These are phyloP conservation scores for Tetranychus truncatus DNA, from an alignment of 2,888 invertebrate species.

Conservation along the genomic window DNA sequence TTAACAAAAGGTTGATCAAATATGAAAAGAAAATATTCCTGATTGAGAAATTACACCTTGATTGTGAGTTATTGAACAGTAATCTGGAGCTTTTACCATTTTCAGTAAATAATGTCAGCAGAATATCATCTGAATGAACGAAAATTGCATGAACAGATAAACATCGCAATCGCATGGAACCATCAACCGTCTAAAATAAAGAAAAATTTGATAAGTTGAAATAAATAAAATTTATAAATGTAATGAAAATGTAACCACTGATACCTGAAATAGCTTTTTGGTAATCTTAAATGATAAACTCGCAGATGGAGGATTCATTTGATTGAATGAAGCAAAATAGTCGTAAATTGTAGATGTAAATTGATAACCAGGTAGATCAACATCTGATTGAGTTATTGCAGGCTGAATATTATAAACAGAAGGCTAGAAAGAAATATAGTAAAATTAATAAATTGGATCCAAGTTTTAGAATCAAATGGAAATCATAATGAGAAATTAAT, in stretches of 20 bases:
- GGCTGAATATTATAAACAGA: not conserved
- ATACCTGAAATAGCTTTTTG: slow-evolving; percentile 5
- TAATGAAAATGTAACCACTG: not conserved
- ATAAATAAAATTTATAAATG: not conserved
- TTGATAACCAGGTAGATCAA: not conserved
- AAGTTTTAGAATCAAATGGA: no score
- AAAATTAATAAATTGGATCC: not conserved
- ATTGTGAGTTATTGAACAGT: not conserved
- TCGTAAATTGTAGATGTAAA: slow-evolving; percentile 4
- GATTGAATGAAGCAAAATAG: not conserved
- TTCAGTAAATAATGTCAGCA: slow-evolving; percentile 8
- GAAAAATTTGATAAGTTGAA: not conserved
- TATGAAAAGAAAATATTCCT: not conserved
- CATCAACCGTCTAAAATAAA: slow-evolving; percentile 14
- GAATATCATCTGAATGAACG: slow-evolving; percentile 10
- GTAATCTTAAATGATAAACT: not conserved
- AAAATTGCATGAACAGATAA: slow-evolving; percentile 13
- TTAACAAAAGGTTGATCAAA: not conserved
- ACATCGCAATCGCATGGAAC: slow-evolving; percentile 14
- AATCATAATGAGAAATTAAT: no score
- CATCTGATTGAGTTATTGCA: not conserved
- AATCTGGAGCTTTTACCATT: slow-evolving; percentile 11
- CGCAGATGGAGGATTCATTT: not conserved
- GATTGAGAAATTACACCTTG: not conserved
- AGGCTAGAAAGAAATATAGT: not conserved